Evolutionary conservation across 2,888 invertebrate species (phyloP).

Genomic region (Harpagoxenus sublaevis): DNA sequence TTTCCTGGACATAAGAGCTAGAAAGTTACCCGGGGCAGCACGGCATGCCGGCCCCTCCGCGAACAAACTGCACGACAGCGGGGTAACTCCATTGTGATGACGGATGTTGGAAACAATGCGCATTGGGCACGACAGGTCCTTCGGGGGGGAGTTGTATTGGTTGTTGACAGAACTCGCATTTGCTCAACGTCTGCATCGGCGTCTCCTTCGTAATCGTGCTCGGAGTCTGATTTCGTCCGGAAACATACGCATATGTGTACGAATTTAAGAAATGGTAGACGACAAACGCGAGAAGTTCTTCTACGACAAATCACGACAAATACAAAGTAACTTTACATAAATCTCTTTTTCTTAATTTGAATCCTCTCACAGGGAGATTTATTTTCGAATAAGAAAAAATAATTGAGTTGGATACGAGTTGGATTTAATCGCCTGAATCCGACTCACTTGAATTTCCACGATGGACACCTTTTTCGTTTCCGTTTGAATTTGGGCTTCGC

Average conservation of each 20-base stretch:
- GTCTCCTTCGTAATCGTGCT: conserved; percentile 72
- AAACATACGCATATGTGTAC: neutral
- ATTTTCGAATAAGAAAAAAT: neutral
- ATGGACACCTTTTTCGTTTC: neutral
- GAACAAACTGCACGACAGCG: conserved; percentile 75
- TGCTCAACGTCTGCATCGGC: conserved; percentile 76
- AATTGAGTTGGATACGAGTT: too few relatives aligned
- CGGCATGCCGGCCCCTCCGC: conserved; percentile 65
- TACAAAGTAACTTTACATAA: neutral
- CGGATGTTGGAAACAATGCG: neutral
- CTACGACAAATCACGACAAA: neutral
- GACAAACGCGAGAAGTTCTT: neutral
- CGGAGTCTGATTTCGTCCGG: conserved; percentile 69
- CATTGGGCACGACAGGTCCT: neutral
- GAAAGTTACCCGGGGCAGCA: conserved; percentile 75
- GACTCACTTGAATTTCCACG: conserved; percentile 59
- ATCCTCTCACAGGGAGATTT: neutral
- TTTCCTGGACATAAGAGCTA: neutral
- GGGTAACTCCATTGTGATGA: conserved; percentile 74
- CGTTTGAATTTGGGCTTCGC: conserved; percentile 60
- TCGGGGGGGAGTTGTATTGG: conserved; percentile 57
- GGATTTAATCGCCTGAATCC: neutral
- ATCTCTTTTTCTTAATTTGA: neutral
- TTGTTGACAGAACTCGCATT: conserved; percentile 76
- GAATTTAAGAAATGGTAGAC: neutral